phyloP scores from a whole-genome alignment of 1,140 invertebrate genomes.

The Ceratosolen fusciceps region DNA sequence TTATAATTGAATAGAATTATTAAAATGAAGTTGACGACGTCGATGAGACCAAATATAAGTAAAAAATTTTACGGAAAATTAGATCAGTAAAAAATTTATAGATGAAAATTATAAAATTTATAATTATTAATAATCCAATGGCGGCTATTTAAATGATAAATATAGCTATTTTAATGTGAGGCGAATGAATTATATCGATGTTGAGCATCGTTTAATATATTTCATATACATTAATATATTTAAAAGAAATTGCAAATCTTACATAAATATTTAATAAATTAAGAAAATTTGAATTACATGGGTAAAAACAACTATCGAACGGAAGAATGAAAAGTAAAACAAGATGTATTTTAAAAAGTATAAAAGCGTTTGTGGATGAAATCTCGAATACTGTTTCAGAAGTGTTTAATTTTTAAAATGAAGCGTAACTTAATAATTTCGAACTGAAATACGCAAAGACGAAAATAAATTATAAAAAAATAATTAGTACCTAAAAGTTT shows the following conservation, averaged over 20 bases:
- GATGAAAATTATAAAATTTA: neutral
- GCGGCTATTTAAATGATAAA: neutral
- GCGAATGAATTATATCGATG: constrained; percentile 35
- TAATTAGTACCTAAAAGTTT: neutral
- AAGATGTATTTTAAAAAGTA: neutral
- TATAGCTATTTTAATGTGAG: neutral
- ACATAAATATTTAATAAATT: constrained; percentile 21
- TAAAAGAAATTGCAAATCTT: constrained; percentile 30
- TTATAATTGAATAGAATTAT: no score
- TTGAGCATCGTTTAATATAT: constrained; percentile 45
- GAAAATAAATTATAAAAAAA: neutral
- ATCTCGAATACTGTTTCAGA: neutral
- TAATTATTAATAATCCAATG: neutral
- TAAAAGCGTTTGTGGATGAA: neutral
- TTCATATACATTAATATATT: constrained; percentile 24
- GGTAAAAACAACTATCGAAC: neutral
- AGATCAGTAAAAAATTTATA: neutral
- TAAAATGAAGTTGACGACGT: no score
- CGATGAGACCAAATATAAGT: neutral
- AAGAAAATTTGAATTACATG: neutral
- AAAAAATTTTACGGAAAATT: neutral
- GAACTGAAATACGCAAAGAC: constrained; percentile 28
- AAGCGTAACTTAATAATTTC: constrained; percentile 27
- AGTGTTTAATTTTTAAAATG: constrained; percentile 7
- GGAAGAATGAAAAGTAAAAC: neutral